A percentile compares a stretch with the other conserved stretches of the same genome.
Conservation (phyloP, 2,888 invertebrate species). For the Rotaria socialis region DNA sequence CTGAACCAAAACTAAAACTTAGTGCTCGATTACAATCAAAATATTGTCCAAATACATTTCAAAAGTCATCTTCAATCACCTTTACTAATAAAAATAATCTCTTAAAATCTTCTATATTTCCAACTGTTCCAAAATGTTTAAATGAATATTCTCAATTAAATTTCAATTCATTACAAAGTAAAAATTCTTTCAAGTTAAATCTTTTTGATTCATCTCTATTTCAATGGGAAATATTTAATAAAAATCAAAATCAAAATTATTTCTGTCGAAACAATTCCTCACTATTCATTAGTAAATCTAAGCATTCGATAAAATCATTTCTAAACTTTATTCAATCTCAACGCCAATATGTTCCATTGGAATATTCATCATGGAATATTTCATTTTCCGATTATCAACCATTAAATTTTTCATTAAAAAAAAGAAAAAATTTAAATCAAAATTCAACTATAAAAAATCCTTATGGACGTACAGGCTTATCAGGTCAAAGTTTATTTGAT, state of each 20-base stretch:
- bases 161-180: background rate
- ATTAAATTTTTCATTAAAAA: background rate
- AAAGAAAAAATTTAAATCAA: too few relatives aligned
- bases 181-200: background rate
- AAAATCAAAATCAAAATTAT: background rate
- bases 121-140: background rate
- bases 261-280: background rate
- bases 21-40: background rate
- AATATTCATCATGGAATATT: background rate
- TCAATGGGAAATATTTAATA: background rate
- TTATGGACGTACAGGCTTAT: background rate
- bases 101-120: background rate
- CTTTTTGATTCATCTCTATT: background rate
- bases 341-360: background rate
- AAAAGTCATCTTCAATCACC: too few relatives aligned
- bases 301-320: background rate
- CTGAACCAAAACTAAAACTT: background rate
- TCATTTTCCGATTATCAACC: background rate
- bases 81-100: too few relatives aligned
- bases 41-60: background rate
- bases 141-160: background rate
- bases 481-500: background rate
- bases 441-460: background rate
- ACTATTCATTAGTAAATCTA: background rate
- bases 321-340: background rate